Evolutionary conservation across 2,888 invertebrate genomes (phyloP), one percentile per base, ranked within the genome.

Genomic region (Dione vanillae): DNA sequence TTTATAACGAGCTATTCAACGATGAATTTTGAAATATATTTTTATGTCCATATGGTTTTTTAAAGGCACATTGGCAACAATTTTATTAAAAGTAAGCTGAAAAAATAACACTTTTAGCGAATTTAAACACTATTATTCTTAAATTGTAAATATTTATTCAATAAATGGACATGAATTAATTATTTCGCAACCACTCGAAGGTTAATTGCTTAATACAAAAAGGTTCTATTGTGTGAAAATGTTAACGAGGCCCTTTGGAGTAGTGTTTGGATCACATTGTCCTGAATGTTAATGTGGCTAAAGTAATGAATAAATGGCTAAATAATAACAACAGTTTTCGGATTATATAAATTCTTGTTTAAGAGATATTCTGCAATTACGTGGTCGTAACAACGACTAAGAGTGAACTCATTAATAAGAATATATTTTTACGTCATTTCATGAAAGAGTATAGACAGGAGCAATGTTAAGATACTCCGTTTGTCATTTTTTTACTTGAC

Each of bases 171-270:
- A 7, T 45, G 0, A 45, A 73, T 78, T 77, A 83, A 82, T 78
- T 80, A 80, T 81, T 83, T 83, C 80, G 75, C 80, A 78, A 79
- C 81, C 75, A 79, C 76, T 74, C 76, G 76, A 80, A 72, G 74
- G 76, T 82, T 80, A 83, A 81, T 83, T 80, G 83, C 81, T 82
- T 82, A 80, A 82, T 82, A 82, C 77, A 75, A 79, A 80, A 82
- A 83, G 80, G 79, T 75, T 79, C 78, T 81, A 79, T 80, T 78
- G 78, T 70, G 76, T 77, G 80, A 83, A 81, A 83, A 82, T 82
- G 85, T 85, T 85, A 84, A 81, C 75, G 73, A 72, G 76, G 80
- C 82, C 85, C 83, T 87, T 86, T 82, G 82, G 80, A 79, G 77
- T 79, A 72, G 75, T 83, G 83, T 85, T 85, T 84, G 80, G 82